Percentiles rank a stretch among this genome's conserved stretches.
phyloP scores from a whole-genome alignment of 2,113 vertebrate genomes.

The Pelecanoides urinatrix region DNA sequence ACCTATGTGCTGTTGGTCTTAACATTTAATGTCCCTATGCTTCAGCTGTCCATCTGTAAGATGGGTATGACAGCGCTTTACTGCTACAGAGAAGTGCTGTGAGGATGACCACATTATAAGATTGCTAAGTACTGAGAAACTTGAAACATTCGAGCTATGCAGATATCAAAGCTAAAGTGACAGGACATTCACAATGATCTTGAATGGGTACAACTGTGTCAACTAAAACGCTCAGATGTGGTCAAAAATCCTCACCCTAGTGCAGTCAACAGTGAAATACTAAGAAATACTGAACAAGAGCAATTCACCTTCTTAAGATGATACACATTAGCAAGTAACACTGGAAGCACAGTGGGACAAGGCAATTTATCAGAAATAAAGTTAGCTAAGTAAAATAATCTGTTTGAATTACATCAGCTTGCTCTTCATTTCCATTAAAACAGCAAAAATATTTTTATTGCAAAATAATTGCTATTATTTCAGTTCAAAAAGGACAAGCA shows the following conservation, averaged over 20 bases:
- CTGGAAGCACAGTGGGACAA: not conserved
- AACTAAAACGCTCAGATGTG: not conserved
- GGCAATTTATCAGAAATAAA: not conserved
- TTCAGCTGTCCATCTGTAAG: not conserved
- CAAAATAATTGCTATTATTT: not conserved
- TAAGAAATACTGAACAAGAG: not conserved
- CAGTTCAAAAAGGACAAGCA: not conserved
- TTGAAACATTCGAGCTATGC: not conserved
- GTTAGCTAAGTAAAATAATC: not conserved
- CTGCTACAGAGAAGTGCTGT: not conserved
- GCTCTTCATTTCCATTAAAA: not conserved
- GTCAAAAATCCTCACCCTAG: not conserved
- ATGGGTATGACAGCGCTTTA: not conserved
- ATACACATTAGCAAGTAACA: not conserved
- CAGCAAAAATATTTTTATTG: not conserved
- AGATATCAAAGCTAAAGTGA: not conserved
- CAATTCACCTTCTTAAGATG: not conserved
- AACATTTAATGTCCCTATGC: not conserved
- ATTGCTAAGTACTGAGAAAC: not conserved
- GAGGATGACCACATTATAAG: not conserved
- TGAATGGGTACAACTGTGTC: not conserved
- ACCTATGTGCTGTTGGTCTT: not conserved
- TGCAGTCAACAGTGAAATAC: not conserved
- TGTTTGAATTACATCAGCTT: not conserved
- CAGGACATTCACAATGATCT: not conserved